phyloP scores from a whole-genome alignment of 2,797 vertebrate species.

The Bryconaethiops microstoma region DNA sequence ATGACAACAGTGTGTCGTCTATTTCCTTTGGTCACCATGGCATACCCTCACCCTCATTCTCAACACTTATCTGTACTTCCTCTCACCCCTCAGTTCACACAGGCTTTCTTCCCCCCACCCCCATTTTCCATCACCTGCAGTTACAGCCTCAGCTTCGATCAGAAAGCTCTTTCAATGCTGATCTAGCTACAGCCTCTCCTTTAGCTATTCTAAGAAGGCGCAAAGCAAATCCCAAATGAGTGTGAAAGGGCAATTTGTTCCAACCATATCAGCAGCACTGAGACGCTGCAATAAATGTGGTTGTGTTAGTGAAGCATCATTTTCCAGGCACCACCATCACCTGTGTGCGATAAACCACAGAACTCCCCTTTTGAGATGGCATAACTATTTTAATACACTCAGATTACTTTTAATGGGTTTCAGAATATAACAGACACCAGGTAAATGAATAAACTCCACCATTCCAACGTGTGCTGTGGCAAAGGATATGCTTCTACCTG shows the following conservation, averaged over 20 bases:
- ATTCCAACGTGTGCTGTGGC: neutral
- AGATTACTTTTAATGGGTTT: neutral
- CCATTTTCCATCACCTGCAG: constrained; percentile 39
- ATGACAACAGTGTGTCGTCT: constrained; percentile 71
- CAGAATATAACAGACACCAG: neutral
- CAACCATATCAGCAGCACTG: neutral
- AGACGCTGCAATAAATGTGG: neutral
- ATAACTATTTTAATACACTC: neutral
- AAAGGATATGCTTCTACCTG: neutral
- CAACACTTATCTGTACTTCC: constrained; percentile 40
- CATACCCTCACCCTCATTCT: constrained; percentile 61
- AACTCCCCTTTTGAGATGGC: neutral
- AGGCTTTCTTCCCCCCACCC: constrained; percentile 18
- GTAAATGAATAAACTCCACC: neutral
- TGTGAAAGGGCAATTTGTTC: neutral
- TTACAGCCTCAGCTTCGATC: constrained; percentile 19
- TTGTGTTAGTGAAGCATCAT: neutral
- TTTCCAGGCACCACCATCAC: neutral
- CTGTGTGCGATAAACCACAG: neutral
- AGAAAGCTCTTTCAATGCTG: constrained; percentile 34
- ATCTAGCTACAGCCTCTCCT: constrained; percentile 40
- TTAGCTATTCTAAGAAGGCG: neutral
- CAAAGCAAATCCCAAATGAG: constrained; percentile 2
- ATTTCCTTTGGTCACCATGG: constrained; percentile 73
- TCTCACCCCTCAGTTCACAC: constrained; percentile 17